Base-by-base conservation (phyloP, 2,113 vertebrate genomes). In the Numenius arquata region DNA sequence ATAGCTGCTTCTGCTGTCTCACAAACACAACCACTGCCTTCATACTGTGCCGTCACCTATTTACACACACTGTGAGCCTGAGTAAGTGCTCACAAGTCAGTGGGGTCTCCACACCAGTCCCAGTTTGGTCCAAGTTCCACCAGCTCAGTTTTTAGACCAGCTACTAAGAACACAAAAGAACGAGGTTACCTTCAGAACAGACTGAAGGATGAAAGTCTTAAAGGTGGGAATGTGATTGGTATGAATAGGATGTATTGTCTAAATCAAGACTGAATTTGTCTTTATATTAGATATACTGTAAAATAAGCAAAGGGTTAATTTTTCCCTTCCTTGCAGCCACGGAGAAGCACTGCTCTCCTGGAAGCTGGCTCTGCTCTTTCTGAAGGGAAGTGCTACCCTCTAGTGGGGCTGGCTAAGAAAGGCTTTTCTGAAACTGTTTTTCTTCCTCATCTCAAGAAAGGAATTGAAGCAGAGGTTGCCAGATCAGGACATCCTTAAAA, bases 331-430 rank as follows among this genome's bases (percentile, higher is more conserved):
- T 40, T 0, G 2, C 50, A 22, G 71, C 8, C 56, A 6, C 1
- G 3, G 34, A 41, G 29, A 6, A 85, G 48, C 23, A 5, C 2
- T 5, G 38, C 17, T 52, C 50, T 38, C 21, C 63, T 36, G 29
- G 29, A 71, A 62, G 38, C 55, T 27, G 75, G 22, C 41, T 79
- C 76, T 78, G 15, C 62, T 88, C 67, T 22, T 92, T 74, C n/a
- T 15, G 59, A 89, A 85, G 96, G 40, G 73, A 91, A 48, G 89
- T 89, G 91, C 96, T 96, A 86, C 97, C 97, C 94, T 91, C 97
- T 94, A 90, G 95, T 53, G 97, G 97, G 45, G 36, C 29, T 66
- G 19, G 3, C 30, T n/a, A 45, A n/a, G 53, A 84, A 85, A 27
- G 34, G 38, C 73, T 83, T 59, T 45, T n/a, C 30, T 48, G 32